A percentile compares a stretch with the other conserved stretches of the same genome.
Evolutionary conservation across 2,113 vertebrate genomes (phyloP).

Genomic region (Castor canadensis): DNA sequence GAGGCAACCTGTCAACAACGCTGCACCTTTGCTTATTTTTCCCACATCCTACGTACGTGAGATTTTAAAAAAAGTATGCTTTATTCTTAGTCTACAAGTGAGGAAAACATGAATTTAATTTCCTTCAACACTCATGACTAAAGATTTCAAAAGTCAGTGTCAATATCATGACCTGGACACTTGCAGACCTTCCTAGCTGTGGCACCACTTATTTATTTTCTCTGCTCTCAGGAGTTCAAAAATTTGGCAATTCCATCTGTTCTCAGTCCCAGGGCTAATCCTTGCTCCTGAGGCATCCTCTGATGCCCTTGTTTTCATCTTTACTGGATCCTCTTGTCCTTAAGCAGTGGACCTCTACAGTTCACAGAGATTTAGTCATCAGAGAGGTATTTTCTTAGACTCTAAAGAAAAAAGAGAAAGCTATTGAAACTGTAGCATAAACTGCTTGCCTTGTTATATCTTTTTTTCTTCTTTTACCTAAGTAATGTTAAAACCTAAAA

Average conservation of each 20-base stretch:
- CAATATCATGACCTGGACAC: rapidly evolving
- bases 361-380: slow-evolving; percentile 16
- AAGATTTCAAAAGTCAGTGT: neutral
- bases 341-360: neutral
- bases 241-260: neutral
- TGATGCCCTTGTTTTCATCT: neutral
- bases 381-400: neutral
- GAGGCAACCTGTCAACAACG: rapidly evolving
- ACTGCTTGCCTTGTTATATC: neutral
- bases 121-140: neutral
- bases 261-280: neutral
- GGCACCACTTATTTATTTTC: neutral
- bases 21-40: no score
- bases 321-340: neutral
- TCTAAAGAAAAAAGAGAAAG: neutral
- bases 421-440: neutral
- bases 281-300: neutral
- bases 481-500: neutral
- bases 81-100: neutral
- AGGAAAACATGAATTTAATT: neutral
- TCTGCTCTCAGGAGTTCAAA: neutral
- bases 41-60: no score
- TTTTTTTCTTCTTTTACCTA: neutral
- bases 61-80: neutral
- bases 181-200: neutral